Base-by-base conservation (phyloP, 2,888 invertebrate species). In the Leucania comma region DNA sequence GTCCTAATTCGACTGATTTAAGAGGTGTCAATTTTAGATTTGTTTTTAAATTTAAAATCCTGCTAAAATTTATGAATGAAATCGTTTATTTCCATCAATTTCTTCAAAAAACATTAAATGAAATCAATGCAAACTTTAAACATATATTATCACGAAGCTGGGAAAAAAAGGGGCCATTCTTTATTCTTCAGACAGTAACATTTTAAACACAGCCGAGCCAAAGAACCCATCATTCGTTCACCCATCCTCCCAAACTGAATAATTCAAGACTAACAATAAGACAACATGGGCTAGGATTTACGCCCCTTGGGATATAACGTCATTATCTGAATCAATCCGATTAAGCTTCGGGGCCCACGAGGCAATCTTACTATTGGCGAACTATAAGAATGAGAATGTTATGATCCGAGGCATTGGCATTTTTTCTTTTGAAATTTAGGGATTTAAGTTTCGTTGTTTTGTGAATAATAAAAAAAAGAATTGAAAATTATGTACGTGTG, bases 301-400 rank as follows among this genome's bases (percentile, higher is more conserved):
- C 22, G 8, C 63, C 79, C 67, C 20, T 5, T 1, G 82, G 67
- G 80, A 74, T 17, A 68, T 74, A 59, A 64, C 57, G 70, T 78
- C 63, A 78, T 82, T 80, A 80, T 81, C 65, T 57, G 68, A 57
- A 82, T 74, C 78, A 78, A 78, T 80, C 68, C 74, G 74, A 80
- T 81, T 80, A 82, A 63, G 74, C 82, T 67, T 66, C 22, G 59
- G 82, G 57, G 69, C 29, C 62, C 80, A 63, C 82, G 48, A 80
- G 50, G 67, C 82, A 80, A 80, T 81, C 81, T 78, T 78, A 81
- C 70, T 81, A 81, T 70, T 42, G 54, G 24, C 54, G 50, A 81
- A 73, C 67, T 70, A 77, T 51, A 22, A 42, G 57, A 77, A 61
- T 26, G 64, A 80, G 57, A 62, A 75, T 75, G 24, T 80, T 69